A percentile compares a stretch with the other conserved stretches of the same genome.
Conservation (phyloP, 2,113 vertebrate species). For the Prinia subflava region DNA sequence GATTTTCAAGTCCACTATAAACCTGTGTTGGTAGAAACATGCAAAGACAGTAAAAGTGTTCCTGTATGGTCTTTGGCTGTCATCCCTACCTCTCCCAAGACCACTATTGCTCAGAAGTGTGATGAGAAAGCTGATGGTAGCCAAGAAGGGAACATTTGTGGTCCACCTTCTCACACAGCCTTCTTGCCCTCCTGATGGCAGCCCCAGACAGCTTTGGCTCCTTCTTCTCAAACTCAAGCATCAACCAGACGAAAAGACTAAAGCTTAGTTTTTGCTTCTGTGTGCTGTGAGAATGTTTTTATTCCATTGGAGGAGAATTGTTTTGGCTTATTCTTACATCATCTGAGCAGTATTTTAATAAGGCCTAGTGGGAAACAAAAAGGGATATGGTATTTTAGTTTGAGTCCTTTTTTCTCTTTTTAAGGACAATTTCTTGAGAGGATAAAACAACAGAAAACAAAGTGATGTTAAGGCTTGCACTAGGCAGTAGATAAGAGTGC, state of each 20-base stretch:
- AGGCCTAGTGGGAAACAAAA: slow-evolving; percentile 20
- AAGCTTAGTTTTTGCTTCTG: not conserved
- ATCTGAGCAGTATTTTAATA: slow-evolving; percentile 35
- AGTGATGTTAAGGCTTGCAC: not conserved
- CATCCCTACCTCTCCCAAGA: not conserved
- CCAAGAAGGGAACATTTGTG: not conserved
- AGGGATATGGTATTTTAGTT: not conserved
- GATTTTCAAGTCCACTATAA: not conserved
- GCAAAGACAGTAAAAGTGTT: not conserved
- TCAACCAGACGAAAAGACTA: not conserved
- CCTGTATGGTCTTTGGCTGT: not conserved
- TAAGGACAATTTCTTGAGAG: slow-evolving; percentile 31
- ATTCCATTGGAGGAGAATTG: not conserved
- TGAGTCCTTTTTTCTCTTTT: slow-evolving; percentile 16
- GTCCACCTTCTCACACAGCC: not conserved
- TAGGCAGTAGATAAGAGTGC: not conserved
- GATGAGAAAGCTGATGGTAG: not conserved
- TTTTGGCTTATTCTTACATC: slow-evolving; percentile 9
- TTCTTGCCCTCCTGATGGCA: not conserved
- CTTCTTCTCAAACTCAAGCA: not conserved
- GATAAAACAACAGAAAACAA: not conserved
- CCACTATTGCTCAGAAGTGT: not conserved
- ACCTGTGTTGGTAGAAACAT: not conserved
- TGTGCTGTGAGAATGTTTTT: not conserved
- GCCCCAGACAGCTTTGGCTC: not conserved